A percentile compares a stretch with the other conserved stretches of the same genome.
These are phyloP conservation scores for Drosophila austrosaltans DNA, from an alignment of 2,888 invertebrate genomes.

Conservation along the genomic window DNA sequence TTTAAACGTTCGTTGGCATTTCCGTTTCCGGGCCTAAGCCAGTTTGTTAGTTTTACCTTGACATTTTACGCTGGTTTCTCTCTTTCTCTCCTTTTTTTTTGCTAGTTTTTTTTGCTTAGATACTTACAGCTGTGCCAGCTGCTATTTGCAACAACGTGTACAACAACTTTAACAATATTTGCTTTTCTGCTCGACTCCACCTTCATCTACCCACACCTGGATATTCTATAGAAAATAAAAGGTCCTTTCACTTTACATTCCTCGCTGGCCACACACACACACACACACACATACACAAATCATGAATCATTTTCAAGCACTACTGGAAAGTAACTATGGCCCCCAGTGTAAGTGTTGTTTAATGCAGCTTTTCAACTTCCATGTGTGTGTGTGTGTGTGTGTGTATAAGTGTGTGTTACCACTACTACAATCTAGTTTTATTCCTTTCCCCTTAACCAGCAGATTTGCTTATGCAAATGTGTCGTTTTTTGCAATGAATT, in stretches of 20 bases:
- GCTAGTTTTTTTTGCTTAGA: conserved; percentile 25
- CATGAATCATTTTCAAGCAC: conserved; percentile 72
- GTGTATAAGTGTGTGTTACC: conserved; percentile 8
- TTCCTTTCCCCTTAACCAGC: conserved; percentile 41
- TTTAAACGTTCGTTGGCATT: conserved; percentile 62
- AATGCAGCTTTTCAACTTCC: conserved; percentile 62
- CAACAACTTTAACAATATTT: conserved; percentile 75
- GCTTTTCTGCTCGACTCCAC: conserved; percentile 55
- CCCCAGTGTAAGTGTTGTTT: conserved; percentile 52
- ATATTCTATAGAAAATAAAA: neutral
- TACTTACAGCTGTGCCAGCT: conserved; percentile 4
- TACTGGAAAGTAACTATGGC: conserved; percentile 8
- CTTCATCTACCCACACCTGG: neutral
- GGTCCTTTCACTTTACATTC: conserved; percentile 66
- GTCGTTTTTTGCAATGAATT: conserved; percentile 50
- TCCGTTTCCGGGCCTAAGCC: conserved; percentile 70
- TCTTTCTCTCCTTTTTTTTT: conserved; percentile 27
- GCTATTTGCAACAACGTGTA: conserved; percentile 42
- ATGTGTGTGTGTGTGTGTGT: conserved; percentile 27
- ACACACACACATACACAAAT: conserved; percentile 49
- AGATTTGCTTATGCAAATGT: conserved; percentile 67
- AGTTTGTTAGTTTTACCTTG: conserved; percentile 75
- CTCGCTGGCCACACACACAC: conserved; percentile 50
- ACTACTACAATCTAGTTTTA: conserved; percentile 23
- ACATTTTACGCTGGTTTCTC: conserved; percentile 57